Base-by-base conservation (phyloP, 2,797 vertebrate species). In the Australoheros facetus region DNA sequence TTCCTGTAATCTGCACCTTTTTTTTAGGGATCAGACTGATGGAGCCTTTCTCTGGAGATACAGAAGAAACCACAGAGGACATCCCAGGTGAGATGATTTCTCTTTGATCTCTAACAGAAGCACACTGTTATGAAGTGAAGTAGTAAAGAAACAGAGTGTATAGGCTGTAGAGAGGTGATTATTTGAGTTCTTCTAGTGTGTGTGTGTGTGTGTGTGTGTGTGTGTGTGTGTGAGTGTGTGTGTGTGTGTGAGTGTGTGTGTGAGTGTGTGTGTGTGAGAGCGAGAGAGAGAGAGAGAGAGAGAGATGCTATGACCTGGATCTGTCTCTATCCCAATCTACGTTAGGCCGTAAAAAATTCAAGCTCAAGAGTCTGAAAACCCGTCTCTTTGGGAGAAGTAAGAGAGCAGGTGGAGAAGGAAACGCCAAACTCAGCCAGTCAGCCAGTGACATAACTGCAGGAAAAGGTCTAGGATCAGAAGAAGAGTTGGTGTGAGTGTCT, bases 281-380 rank as follows among this genome's bases (percentile, higher is more conserved):
- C 2, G 23, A 23, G 23, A 23, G 23, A 23, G 23, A 23, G 23
- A 23, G 23, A 23, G 23, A 23, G 23, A 23, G 23, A 23, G 23
- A 23, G 23, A 23, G 23, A 30, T 74, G 77, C 39, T 70, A 28
- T 91, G 79, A 90, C 82, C 75, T 80, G 75, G 53, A 81, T 85
- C 60, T 34, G n/a, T 87, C 26, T 83, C 37, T 21, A 17, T 85
- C 54, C 84, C 80, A 7, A 56, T 85, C 57, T 85, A 75, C 62
- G 70, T 75, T 83, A 99, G 97, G 95, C 88, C 96, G 93, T 94
- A 98, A 97, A 91, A 97, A 96, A 81, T 97, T 96, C 2, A 98
- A 96, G 89, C 94, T 97, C 77, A 98, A 96, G 89, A 94, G 95
- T 16, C 93, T 98, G 77, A 98, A 96, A 88, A 88, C 81, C 4